These are phyloP conservation scores for Brachypterus glaber DNA, from an alignment of 2,888 invertebrate genomes.

Conservation along the genomic window DNA sequence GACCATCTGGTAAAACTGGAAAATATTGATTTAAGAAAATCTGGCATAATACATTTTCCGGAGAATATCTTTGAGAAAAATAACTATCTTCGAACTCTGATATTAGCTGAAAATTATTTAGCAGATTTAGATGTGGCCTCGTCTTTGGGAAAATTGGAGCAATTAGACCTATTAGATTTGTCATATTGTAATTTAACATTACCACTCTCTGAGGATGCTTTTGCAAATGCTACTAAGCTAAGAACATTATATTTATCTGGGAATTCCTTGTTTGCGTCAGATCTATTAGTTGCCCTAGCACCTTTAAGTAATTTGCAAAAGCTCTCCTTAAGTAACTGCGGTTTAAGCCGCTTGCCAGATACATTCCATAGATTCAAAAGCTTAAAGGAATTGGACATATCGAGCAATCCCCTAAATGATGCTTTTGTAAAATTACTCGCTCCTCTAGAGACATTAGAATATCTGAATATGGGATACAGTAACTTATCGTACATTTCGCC, in stretches of 20 bases:
- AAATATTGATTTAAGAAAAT: constrained; percentile 53
- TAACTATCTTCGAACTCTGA: constrained; percentile 52
- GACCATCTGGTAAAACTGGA: constrained; percentile 52
- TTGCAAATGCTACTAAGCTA: constrained; percentile 56
- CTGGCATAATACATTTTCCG: constrained; percentile 51
- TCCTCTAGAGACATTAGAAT: constrained; percentile 56
- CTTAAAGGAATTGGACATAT: constrained; percentile 59
- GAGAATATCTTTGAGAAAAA: constrained; percentile 57
- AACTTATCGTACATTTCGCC: constrained; percentile 56
- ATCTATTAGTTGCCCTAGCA: constrained; percentile 54
- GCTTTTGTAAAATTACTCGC: constrained; percentile 56
- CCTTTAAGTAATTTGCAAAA: constrained; percentile 56
- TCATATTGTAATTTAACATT: constrained; percentile 59
- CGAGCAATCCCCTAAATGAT: constrained; percentile 58
- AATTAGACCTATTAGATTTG: constrained; percentile 55
- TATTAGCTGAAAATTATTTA: constrained; percentile 57
- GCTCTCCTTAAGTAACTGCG: constrained; percentile 58
- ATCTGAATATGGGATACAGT: constrained; percentile 65
- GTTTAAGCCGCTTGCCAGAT: constrained; percentile 53
- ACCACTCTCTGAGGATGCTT: constrained; percentile 58
- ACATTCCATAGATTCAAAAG: constrained; percentile 57
- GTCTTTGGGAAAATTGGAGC: constrained; percentile 55
- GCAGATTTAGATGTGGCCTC: constrained; percentile 54
- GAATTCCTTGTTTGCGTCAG: constrained; percentile 58
- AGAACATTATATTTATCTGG: constrained; percentile 56